Percentiles rank a stretch among this genome's conserved stretches.
These are phyloP conservation scores for Procambarus virginalis DNA, from an alignment of 1,140 invertebrate genomes.

Conservation along the genomic window DNA sequence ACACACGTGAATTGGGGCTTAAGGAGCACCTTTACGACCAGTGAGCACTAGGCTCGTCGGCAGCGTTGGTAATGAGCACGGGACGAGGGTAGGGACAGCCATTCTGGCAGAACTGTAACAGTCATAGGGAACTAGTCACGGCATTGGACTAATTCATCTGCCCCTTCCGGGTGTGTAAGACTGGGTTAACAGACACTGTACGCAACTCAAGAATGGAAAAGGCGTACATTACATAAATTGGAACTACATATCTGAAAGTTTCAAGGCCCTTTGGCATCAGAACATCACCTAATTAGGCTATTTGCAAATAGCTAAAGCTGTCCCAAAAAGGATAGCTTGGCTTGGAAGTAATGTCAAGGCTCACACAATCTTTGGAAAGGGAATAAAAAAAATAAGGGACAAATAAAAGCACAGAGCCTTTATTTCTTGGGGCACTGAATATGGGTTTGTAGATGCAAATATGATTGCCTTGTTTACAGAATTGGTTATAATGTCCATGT, in stretches of 20 bases:
- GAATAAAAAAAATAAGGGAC: slow-evolving; percentile 8
- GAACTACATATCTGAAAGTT: slow-evolving; percentile 54
- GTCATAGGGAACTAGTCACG: slow-evolving; percentile 36
- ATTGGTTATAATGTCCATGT: slow-evolving; percentile 54
- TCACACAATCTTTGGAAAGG: slow-evolving; percentile 53
- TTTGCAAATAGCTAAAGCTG: slow-evolving; percentile 60
- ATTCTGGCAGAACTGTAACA: slow-evolving; percentile 21
- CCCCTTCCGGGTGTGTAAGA: slow-evolving; percentile 56
- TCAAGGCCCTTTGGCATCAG: slow-evolving; percentile 61
- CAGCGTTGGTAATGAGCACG: slow-evolving; percentile 64
- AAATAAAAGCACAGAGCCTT: slow-evolving; percentile 52
- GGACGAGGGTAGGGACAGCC: slow-evolving; percentile 52
- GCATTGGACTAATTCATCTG: slow-evolving; percentile 52
- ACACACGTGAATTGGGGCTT: slow-evolving; percentile 58
- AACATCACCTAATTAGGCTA: slow-evolving; percentile 57
- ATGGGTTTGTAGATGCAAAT: slow-evolving; percentile 49
- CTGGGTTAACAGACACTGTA: slow-evolving; percentile 60
- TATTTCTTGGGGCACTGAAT: slow-evolving; percentile 55
- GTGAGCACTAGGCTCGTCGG: slow-evolving; percentile 57
- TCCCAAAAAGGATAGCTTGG: slow-evolving; percentile 53
- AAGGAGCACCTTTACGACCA: slow-evolving; percentile 63
- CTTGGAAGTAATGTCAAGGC: slow-evolving; percentile 51
- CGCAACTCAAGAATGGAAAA: slow-evolving; percentile 61
- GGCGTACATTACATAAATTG: slow-evolving; percentile 62
- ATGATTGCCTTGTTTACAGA: slow-evolving; percentile 51